Base-by-base conservation (phyloP, 2,797 vertebrate species). In the Carapus acus region DNA sequence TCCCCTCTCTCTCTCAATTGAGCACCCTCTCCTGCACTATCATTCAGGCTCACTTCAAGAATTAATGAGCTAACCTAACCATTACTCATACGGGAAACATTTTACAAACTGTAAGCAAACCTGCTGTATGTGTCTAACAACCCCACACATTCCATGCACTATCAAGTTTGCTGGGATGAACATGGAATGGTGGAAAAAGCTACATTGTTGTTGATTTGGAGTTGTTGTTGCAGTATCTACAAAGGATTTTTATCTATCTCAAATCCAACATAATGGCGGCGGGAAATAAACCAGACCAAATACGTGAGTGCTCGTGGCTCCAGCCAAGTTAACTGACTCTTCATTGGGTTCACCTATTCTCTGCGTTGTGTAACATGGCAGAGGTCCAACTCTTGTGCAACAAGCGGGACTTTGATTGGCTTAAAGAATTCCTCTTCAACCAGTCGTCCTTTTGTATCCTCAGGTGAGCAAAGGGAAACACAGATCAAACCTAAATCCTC, bases 331-430 rank as follows among this genome's bases (percentile, higher is more conserved):
- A 65, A 75, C 73, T 67, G 24, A 27, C 65, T 31, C 63, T 58
- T 74, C 71, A 56, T 61, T 53, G 52, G 62, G 68, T 67, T 83
- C 74, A 81, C 69, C 74, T 77, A 70, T 73, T 74, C 58, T 65
- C 63, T 0, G 56, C 56, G 71, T 87, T 87, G 84, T 67, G 52
- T 77, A 85, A 86, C 75, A 14, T 80, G 82, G 71, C 78, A 54
- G 42, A 40, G 41, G 57, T 69, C 80, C 83, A 84, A 71, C 45
- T 13, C 80, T 88, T 88, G 85, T 74, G 83, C 68, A 85, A 86
- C 66, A 71, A 46, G 49, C 38, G 47, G 43, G 70, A 62, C 60
- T 54, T 54, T 55, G 57, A 65, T 65, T 52, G 65, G 46, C 58
- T 77, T 65, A 81, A 68, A 77, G 70, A 67, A 71, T 63, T 23